Percentiles rank a stretch among this genome's conserved stretches.
These are phyloP conservation scores for Lepidurus packardi DNA, from an alignment of 1,140 invertebrate genomes.

Conservation along the genomic window DNA sequence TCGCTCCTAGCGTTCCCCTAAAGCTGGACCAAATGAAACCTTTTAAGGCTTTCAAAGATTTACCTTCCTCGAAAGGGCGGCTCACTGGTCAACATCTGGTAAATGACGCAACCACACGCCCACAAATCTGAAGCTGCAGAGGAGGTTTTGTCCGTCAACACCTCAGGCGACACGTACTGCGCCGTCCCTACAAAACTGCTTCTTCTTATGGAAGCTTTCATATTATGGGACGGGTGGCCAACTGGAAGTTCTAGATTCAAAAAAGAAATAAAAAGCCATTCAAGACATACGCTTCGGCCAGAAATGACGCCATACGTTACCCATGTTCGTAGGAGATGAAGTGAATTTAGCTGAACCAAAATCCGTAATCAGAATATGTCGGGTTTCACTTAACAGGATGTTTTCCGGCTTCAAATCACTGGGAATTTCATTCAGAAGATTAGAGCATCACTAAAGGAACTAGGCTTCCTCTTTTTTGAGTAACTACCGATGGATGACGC, in stretches of 20 bases:
- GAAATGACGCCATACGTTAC: background rate
- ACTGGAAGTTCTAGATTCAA: slow-evolving; percentile 4
- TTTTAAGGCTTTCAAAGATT: slow-evolving; percentile 34
- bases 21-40: background rate
- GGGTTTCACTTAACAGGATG: slow-evolving; percentile 81
- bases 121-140: slow-evolving; percentile 87
- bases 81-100: slow-evolving; percentile 90
- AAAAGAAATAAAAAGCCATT: background rate
- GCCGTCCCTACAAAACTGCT: slow-evolving; percentile 98
- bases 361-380: slow-evolving; percentile 95
- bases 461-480: slow-evolving; percentile 44
- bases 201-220: slow-evolving; percentile 45
- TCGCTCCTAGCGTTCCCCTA: slow-evolving; percentile 62
- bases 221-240: slow-evolving; percentile 33
- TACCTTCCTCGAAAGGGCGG: slow-evolving; percentile 81
- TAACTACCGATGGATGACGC: slow-evolving; percentile 72
- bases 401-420: slow-evolving; percentile 83
- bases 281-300: background rate
- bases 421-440: background rate
- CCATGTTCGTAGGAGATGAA: background rate
- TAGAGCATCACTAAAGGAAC: slow-evolving; percentile 8
- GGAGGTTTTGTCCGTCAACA: slow-evolving; percentile 73
- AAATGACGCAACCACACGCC: slow-evolving; percentile 95
- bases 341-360: slow-evolving; percentile 76
- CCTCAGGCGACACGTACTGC: slow-evolving; percentile 96